Percentiles rank a stretch among this genome's conserved stretches.
These are phyloP conservation scores for Hirtodrosophila histrioides DNA, from an alignment of 2,888 invertebrate genomes.

Conservation along the genomic window DNA sequence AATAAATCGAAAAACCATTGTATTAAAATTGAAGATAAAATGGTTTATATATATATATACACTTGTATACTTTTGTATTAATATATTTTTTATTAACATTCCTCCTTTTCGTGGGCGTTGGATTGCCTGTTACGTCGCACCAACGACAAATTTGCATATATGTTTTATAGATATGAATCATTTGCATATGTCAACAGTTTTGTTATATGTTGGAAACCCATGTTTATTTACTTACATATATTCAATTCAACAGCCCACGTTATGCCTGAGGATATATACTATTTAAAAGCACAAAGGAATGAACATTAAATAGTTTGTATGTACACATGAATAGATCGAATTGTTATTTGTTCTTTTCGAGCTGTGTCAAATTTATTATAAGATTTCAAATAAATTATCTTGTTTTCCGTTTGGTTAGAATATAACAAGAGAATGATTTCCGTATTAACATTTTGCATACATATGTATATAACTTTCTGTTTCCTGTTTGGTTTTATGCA, in stretches of 20 bases:
- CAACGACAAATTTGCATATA: constrained; percentile 32
- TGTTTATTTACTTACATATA: not conserved
- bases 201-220: constrained; percentile 10
- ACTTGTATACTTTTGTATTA: not conserved
- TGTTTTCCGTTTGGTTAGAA: not conserved
- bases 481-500: too few species aligned
- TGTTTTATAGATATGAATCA: not conserved
- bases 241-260: constrained; percentile 8
- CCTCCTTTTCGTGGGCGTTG: not conserved
- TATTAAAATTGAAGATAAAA: constrained; percentile 3
- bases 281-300: constrained; percentile 22
- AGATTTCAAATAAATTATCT: constrained; percentile 23
- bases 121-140: not conserved
- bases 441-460: constrained; percentile 17
- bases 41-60: constrained; percentile 11
- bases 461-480: not conserved
- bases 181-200: constrained; percentile 42
- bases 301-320: constrained; percentile 53
- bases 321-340: constrained; percentile 28
- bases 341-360: constrained; percentile 4
- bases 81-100: constrained; percentile 1
- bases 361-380: constrained; percentile 22
- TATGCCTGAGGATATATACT: constrained; percentile 21
- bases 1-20: constrained; percentile 6
- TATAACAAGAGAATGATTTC: constrained; percentile 22